phyloP scores from a whole-genome alignment of 2,888 invertebrate genomes.

The Dioctria linearis region DNA sequence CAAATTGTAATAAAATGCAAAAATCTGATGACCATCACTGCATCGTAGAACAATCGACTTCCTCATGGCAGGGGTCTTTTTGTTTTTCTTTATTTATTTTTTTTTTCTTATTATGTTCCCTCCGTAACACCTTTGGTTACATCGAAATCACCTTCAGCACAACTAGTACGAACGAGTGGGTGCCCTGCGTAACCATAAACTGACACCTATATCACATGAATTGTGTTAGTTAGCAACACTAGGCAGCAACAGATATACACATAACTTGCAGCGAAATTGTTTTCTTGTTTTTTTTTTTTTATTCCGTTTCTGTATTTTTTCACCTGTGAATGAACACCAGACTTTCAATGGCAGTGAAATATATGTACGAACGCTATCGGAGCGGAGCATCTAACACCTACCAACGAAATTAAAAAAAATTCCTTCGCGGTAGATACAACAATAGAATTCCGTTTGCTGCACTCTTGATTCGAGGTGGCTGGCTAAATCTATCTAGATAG shows the following conservation, averaged over 20 bases:
- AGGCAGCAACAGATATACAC: neutral
- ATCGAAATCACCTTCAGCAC: constrained; percentile 18
- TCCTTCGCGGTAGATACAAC: constrained; percentile 11
- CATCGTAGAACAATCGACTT: constrained; percentile 29
- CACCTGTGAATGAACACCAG: constrained; percentile 39
- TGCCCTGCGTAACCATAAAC: constrained; percentile 31
- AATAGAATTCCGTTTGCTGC: constrained; percentile 41
- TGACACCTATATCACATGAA: constrained; percentile 35
- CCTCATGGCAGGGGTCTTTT: constrained; percentile 29
- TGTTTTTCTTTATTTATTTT: neutral
- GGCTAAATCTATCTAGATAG: neutral
- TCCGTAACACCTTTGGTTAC: constrained; percentile 7
- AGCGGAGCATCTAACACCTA: constrained; percentile 20
- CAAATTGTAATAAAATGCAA: constrained; percentile 19
- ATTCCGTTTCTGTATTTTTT: constrained; percentile 14
- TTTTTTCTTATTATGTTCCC: constrained; percentile 9
- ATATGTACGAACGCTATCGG: neutral
- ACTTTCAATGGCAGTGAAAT: constrained; percentile 32
- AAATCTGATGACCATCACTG: constrained; percentile 37
- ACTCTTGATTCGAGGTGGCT: constrained; percentile 16
- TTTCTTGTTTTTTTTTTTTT: constrained; percentile 12
- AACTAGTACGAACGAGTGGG: constrained; percentile 38
- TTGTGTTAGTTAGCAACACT: too few relatives aligned
- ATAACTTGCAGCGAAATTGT: neutral
- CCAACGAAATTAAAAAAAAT: neutral